Base-by-base conservation (phyloP, 35 echinoderm and acorn worm genomes). In the Nesometra sesokonis region DNA sequence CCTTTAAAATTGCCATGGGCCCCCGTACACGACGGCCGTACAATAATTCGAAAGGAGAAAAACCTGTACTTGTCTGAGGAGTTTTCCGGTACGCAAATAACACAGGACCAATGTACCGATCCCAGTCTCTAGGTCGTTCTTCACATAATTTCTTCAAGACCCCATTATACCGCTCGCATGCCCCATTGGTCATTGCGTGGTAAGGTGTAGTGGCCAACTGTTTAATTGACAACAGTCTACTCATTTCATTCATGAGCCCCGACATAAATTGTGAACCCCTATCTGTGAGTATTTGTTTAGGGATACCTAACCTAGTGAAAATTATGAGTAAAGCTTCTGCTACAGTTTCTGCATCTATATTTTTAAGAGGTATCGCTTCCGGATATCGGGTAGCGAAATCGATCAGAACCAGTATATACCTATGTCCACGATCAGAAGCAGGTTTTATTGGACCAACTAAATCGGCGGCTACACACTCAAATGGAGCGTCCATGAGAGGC, bases 281-380 rank as follows among this genome's bases (percentile, higher is more conserved):
- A n/a, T 67, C 84, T 0, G 46, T 85, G 23, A 76, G n/a, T 13
- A 85, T 57, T 85, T 85, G 36, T 17, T 57, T 47, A 31, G 84
- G 84, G 17, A 87, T 34, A 15, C 86, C 86, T n/a, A 87, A n/a
- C 1, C 86, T 34, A 87, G 30, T 77, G 33, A 31, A 86, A 19
- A 86, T 86, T 29, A 1, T 47, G 19, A 86, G 30, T 27, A 86
- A 47, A 9, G n/a, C 57, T 33, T 86, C 85, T 15, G n/a, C n/a
- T n/a, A n/a, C n/a, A 38, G 13, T 23, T 43, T 87, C 77, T 29
- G 77, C 30, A 32, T 86, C 86, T 3, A 79, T 78, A 32, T 35
- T 79, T n/a, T 36, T 78, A 15, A 80, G 32, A 0, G 79, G 79
- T 8, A 80, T 80, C 32, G 77, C 77, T 32, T 78, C 77, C 5